Conservation (phyloP, 2,797 vertebrate species). For the Tamandua tetradactyla region DNA sequence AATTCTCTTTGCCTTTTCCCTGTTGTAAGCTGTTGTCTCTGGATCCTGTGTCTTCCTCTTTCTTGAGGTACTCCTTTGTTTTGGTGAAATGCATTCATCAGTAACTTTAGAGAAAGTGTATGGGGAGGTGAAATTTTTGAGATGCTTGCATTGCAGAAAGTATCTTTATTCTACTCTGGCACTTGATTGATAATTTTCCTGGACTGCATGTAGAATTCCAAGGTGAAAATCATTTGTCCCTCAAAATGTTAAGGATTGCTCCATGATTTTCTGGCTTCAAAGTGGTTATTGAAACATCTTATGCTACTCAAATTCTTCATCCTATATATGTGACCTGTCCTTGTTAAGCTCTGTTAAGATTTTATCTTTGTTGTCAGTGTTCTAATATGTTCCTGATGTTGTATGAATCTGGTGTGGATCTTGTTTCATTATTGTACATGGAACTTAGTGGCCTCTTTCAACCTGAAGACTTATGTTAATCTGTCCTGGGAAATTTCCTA, state of each 20-base stretch:
- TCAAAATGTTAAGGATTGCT: background rate
- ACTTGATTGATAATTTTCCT: slow-evolving; percentile 3
- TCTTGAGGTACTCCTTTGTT: slow-evolving; percentile 7
- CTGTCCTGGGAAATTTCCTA: no score
- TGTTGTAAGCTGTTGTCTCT: background rate
- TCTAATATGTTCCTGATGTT: background rate
- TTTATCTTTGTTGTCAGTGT: background rate
- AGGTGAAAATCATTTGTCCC: slow-evolving; percentile 11
- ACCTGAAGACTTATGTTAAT: no score
- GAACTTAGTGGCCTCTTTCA: background rate
- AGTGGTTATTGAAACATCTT: slow-evolving; percentile 6
- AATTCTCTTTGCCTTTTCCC: background rate
- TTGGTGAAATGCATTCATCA: slow-evolving; percentile 15
- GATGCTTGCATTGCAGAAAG: slow-evolving; percentile 12
- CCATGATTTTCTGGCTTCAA: slow-evolving; percentile 18
- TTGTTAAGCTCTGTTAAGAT: background rate
- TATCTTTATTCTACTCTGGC: background rate
- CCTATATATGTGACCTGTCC: background rate
- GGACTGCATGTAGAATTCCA: slow-evolving; percentile 10
- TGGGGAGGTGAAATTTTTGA: background rate
- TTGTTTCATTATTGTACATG: background rate
- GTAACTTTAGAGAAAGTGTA: background rate
- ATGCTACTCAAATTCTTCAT: background rate
- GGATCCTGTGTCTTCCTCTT: background rate
- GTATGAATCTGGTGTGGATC: background rate